Conservation (phyloP, 1,140 invertebrate species). For the Conus ventricosus region DNA sequence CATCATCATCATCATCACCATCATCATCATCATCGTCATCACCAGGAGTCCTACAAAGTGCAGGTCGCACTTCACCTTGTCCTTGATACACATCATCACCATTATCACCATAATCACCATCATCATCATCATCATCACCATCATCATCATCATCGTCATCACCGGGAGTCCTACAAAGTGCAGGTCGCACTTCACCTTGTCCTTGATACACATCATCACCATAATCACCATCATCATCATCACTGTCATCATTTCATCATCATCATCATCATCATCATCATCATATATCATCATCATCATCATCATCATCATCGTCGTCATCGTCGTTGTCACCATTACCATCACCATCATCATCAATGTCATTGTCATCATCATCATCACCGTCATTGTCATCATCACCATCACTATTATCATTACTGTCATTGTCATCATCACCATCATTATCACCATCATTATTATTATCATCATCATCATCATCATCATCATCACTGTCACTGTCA, state of each 20-base stretch:
- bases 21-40: conserved; percentile 93
- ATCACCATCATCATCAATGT: too few species aligned
- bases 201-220: conserved; percentile 55
- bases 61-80: conserved; percentile 84
- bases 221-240: too few species aligned
- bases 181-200: conserved; percentile 84
- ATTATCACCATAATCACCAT: too few species aligned
- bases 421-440: too few species aligned
- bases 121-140: conserved; percentile 79
- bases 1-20: conserved; percentile 79
- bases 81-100: conserved; percentile 58
- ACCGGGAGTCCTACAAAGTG: conserved; percentile 92
- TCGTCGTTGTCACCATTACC: too few species aligned
- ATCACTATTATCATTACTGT: conserved; percentile 81
- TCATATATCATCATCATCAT: too few species aligned
- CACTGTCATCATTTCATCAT: too few species aligned
- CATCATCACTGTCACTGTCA: too few species aligned
- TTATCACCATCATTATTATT: too few species aligned
- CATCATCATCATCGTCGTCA: too few species aligned
- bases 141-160: conserved; percentile 93
- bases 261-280: too few species aligned
- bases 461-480: too few species aligned
- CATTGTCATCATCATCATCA: conserved; percentile 70
- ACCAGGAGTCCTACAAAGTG: conserved; percentile 92
- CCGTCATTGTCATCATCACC: conserved; percentile 92